A percentile compares a stretch with the other conserved stretches of the same genome.
Evolutionary conservation across 2,888 invertebrate species (phyloP).

Genomic region (Theristus sp.): DNA sequence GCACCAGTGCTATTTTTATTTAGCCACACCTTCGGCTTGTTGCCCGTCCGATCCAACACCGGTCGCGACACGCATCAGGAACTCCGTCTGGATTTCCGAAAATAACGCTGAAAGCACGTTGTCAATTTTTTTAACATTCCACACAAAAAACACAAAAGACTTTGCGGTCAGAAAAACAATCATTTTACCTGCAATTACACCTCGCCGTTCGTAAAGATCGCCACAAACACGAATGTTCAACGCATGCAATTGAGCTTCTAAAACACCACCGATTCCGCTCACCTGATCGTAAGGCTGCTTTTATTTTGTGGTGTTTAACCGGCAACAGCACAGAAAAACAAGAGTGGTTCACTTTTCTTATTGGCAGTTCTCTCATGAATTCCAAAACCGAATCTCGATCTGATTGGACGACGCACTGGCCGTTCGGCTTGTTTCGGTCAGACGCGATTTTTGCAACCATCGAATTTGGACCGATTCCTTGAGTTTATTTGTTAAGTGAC

Average conservation of each 20-base stretch:
- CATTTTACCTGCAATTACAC: too few species aligned
- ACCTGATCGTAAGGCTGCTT: too few species aligned
- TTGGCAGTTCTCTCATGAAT: slow-evolving; percentile 38
- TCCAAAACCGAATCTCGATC: slow-evolving; percentile 30
- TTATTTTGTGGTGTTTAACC: too few species aligned
- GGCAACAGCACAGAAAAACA: too few species aligned
- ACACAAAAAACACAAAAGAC: too few species aligned
- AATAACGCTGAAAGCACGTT: too few species aligned
- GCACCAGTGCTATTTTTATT: too few species aligned
- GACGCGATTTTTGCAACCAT: slow-evolving; percentile 44
- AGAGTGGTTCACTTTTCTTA: slow-evolving; percentile 36
- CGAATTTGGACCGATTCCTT: slow-evolving; percentile 40
- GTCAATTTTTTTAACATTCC: slow-evolving; percentile 34
- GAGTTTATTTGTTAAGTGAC: background rate
- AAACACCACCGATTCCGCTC: slow-evolving; percentile 36
- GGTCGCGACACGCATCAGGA: slow-evolving; percentile 35
- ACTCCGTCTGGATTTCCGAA: slow-evolving; percentile 30
- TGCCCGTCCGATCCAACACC: too few species aligned
- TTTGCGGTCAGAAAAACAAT: too few species aligned
- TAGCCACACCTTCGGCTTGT: too few species aligned
- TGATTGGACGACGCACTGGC: slow-evolving; percentile 37
- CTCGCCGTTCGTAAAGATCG: slow-evolving; percentile 28
- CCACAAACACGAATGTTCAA: slow-evolving; percentile 36
- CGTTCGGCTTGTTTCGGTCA: slow-evolving; percentile 44
- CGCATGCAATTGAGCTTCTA: slow-evolving; percentile 37